Evolutionary conservation across 2,888 invertebrate species (phyloP).

Genomic region (Panzeria rudis): DNA sequence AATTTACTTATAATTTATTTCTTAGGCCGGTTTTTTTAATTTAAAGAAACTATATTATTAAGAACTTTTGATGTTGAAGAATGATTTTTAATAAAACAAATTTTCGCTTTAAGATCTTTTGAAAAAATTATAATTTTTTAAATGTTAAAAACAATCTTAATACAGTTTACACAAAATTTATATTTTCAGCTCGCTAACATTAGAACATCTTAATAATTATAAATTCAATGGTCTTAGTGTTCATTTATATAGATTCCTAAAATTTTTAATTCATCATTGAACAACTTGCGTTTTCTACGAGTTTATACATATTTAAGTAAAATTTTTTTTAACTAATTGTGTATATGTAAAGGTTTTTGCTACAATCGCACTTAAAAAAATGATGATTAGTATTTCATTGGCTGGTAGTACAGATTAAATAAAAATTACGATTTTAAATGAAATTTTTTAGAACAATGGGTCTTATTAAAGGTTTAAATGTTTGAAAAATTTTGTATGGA

Average conservation of each 20-base stretch:
- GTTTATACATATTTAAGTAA: not conserved
- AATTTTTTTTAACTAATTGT: not conserved
- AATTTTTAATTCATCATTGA: not conserved
- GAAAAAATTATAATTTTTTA: not conserved
- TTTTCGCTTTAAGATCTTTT: no score
- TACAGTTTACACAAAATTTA: not conserved
- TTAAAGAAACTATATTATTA: constrained; percentile 1
- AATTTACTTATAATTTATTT: not conserved
- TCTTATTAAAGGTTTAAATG: not conserved
- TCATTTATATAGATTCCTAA: not conserved
- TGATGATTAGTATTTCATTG: not conserved
- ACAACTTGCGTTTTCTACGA: not conserved
- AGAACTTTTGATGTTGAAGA: not conserved
- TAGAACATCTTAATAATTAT: no score
- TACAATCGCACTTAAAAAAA: not conserved
- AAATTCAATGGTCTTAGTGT: no score
- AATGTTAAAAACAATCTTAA: not conserved
- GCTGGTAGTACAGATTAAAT: not conserved
- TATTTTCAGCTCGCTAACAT: not conserved
- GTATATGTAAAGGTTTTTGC: not conserved
- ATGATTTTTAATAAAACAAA: not conserved
- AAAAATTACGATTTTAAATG: not conserved
- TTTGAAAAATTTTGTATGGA: not conserved
- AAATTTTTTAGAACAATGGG: not conserved
- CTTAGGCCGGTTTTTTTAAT: not conserved